These are phyloP conservation scores for Halocynthia roretzi DNA, from an alignment of 23 tunicate species.

Conservation along the genomic window DNA sequence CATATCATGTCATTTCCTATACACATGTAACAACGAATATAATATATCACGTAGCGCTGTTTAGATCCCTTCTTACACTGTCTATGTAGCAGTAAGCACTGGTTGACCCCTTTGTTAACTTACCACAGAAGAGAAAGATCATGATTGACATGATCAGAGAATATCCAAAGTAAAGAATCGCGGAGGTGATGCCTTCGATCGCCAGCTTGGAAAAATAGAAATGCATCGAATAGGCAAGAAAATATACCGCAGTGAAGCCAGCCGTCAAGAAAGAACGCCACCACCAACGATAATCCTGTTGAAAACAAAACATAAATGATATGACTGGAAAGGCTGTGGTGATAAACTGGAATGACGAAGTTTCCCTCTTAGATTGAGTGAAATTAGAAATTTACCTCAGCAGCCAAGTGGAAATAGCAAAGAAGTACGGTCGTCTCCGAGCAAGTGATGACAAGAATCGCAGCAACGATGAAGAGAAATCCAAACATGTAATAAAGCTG, in stretches of 20 bases:
- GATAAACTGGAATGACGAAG: no score
- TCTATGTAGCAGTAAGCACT: no score
- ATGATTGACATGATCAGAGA: slow-evolving; percentile 81
- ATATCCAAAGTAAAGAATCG: slow-evolving; percentile 86
- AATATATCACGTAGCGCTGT: no score
- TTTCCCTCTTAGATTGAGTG: no score
- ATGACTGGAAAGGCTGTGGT: no score
- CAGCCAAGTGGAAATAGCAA: slow-evolving; percentile 97
- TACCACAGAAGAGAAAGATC: slow-evolving; percentile 97
- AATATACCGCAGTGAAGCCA: slow-evolving; percentile 96
- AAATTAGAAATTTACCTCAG: slow-evolving; percentile 52
- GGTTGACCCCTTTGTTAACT: not conserved
- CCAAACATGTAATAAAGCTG: slow-evolving; percentile 99
- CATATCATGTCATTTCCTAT: no score
- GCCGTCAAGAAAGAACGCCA: slow-evolving; percentile 96
- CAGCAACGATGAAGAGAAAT: slow-evolving; percentile 77
- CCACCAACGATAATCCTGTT: slow-evolving; percentile 99
- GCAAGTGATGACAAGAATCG: slow-evolving; percentile 90
- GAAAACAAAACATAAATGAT: not conserved
- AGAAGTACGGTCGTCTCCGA: slow-evolving; percentile 93
- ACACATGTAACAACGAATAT: no score
- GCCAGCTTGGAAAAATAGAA: slow-evolving; percentile 84
- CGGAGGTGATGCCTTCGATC: slow-evolving; percentile 86
- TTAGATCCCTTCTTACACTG: no score
- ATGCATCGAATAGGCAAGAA: slow-evolving; percentile 83